Conservation (phyloP, 2,888 invertebrate genomes). For the Acholoe squamosa region DNA sequence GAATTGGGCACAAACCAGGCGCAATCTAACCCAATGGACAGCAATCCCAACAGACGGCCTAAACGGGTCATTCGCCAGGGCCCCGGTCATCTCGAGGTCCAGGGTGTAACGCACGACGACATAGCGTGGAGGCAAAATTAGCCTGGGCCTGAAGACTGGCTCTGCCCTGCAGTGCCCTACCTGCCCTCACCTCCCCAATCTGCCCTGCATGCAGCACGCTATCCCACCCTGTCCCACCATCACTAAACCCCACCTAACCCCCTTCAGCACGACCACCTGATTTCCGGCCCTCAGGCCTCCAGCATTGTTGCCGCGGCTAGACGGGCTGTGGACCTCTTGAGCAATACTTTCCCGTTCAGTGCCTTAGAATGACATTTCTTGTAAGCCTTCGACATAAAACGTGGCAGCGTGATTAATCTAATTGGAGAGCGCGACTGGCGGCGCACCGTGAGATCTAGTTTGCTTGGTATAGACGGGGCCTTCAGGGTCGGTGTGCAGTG, state of each 20-base stretch:
- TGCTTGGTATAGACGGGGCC: not conserved
- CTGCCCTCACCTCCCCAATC: not conserved
- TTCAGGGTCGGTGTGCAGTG: not conserved
- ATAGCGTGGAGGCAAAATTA: constrained; percentile 31
- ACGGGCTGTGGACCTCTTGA: not conserved
- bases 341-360: constrained; percentile 32
- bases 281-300: constrained; percentile 15
- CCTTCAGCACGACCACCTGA: not conserved
- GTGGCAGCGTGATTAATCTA: constrained; percentile 45
- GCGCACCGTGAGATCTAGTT: not conserved
- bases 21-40: constrained; percentile 50
- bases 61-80: constrained; percentile 33
- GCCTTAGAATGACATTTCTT: constrained; percentile 32
- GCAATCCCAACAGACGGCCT: constrained; percentile 48
- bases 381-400: not conserved
- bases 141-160: not conserved
- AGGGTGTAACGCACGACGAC: constrained; percentile 19
- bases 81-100: not conserved
- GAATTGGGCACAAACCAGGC: constrained; percentile 47
- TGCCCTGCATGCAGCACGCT: not conserved
- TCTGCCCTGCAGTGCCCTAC: not conserved
- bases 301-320: not conserved
- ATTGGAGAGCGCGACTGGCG: constrained; percentile 4
- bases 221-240: not conserved
- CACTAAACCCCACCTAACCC: not conserved